phyloP scores from a whole-genome alignment of 2,797 vertebrate genomes.

The Hippocampus kuda region DNA sequence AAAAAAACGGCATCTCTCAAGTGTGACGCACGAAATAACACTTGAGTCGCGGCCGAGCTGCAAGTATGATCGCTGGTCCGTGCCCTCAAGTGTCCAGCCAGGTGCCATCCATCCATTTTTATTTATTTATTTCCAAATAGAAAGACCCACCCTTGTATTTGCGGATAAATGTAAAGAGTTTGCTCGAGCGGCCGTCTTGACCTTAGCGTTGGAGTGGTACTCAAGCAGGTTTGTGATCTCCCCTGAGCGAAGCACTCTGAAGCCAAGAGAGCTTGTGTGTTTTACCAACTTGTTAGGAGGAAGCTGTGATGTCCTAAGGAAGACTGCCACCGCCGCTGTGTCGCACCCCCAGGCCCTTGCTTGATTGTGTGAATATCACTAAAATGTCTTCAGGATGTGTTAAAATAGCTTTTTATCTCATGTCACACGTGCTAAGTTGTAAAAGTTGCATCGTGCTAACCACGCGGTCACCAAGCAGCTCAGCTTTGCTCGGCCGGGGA shows the following conservation, averaged over 20 bases:
- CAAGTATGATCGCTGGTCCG: slow-evolving; percentile 2
- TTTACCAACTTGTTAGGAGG: not conserved
- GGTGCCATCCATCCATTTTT: slow-evolving; percentile 7
- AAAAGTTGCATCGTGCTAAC: not conserved
- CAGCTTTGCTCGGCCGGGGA: no score
- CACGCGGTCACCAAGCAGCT: no score
- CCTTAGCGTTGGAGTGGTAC: not conserved
- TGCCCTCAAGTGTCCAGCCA: not conserved
- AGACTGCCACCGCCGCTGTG: not conserved
- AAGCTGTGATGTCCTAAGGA: not conserved
- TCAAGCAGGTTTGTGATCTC: not conserved
- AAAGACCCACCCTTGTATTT: not conserved
- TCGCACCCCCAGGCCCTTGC: not conserved
- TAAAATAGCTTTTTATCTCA: not conserved
- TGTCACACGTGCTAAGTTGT: not conserved
- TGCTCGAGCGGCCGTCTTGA: slow-evolving; percentile 13
- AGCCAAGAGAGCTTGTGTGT: not conserved
- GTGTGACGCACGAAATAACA: slow-evolving; percentile 54
- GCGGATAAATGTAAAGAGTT: slow-evolving; percentile 44
- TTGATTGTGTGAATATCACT: not conserved
- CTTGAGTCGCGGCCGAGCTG: slow-evolving; percentile 39
- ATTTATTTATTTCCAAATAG: not conserved
- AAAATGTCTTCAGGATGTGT: not conserved
- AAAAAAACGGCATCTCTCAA: slow-evolving; percentile 31
- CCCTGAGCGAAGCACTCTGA: not conserved